Evolutionary conservation across 2,797 vertebrate species (phyloP), one percentile per base, ranked within the genome.

Genomic region (Bradypus variegatus): DNA sequence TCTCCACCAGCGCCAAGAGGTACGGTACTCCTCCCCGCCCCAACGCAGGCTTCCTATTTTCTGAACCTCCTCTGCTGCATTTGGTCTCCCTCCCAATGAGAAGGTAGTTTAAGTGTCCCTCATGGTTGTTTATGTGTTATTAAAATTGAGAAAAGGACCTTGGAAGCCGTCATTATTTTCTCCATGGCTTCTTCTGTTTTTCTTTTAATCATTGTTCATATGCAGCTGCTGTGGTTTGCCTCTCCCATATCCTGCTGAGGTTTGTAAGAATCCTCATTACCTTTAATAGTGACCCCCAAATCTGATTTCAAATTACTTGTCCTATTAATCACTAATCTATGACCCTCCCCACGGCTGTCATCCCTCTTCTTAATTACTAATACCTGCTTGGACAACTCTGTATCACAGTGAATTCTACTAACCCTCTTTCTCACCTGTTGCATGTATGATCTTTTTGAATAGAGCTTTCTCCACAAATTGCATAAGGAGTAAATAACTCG

Each of bases 1-100:
- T 99, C 96, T 99, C 99, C 95, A 99, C 98, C 98, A 99, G 99
- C 97, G 98, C 99, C 96, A 99, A 99, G 97, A 98, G 99, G 98
- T 99, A 96, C 33, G 3, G 75, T 29, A 36, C 60, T 62, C 65
- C 5, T 14, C 18, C 38, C 36, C 64, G 15, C 72, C 36, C 53
- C 27, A 62, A 64, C 31, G 12, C 50, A 36, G 90, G 72, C 91
- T 92, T 89, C 88, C 91, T 70, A 45, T 53, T 67, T 75, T 77
- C 89, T 16, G 23, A 64, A 41, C 65, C 13, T 48, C 62, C 65
- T 77, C 41, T 36, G 62, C 53, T 45, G 91, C 50, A 3, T 73
- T 88, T 41, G 87, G 58, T 65, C 58, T 50, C 48, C 64, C 79
- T 90, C 91, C 80, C 77, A 3, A 50, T 45, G 3, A 0, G 69